phyloP scores from a whole-genome alignment of 2,888 invertebrate genomes.

The Drosophila greeni region DNA sequence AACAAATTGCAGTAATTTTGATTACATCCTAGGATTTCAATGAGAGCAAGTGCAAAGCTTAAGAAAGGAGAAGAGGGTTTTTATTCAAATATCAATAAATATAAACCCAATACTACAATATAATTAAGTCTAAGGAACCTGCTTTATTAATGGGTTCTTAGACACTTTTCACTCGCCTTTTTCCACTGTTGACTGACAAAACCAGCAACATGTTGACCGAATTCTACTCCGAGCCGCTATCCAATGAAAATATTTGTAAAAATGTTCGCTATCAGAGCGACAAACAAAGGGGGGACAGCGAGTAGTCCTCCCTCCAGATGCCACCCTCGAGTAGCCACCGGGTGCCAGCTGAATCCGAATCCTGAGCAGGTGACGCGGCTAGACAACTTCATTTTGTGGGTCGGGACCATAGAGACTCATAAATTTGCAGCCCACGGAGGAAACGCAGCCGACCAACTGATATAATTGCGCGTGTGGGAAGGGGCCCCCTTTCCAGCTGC shows the following conservation, averaged over 20 bases:
- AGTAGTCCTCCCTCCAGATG: background rate
- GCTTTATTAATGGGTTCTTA: background rate
- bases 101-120: background rate
- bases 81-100: background rate
- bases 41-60: no score
- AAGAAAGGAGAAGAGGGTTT: no score
- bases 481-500: constrained; percentile 46
- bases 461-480: constrained; percentile 30
- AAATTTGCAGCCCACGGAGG: constrained; percentile 54
- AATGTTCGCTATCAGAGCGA: constrained; percentile 23
- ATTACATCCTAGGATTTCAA: no score
- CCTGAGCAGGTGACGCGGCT: constrained; percentile 33
- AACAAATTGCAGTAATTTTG: background rate
- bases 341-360: background rate
- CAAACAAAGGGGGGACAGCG: constrained; percentile 24
- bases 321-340: constrained; percentile 7
- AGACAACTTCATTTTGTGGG: constrained; percentile 68
- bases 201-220: constrained; percentile 38
- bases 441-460: constrained; percentile 32
- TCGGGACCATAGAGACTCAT: constrained; percentile 54
- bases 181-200: constrained; percentile 26
- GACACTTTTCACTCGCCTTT: background rate
- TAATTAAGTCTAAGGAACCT: background rate
- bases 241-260: constrained; percentile 35
- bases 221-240: constrained; percentile 4